These are phyloP conservation scores for Hormiphora californensis DNA, from an alignment of 37 sponge, comb jelly and placozoan species.

Conservation along the genomic window DNA sequence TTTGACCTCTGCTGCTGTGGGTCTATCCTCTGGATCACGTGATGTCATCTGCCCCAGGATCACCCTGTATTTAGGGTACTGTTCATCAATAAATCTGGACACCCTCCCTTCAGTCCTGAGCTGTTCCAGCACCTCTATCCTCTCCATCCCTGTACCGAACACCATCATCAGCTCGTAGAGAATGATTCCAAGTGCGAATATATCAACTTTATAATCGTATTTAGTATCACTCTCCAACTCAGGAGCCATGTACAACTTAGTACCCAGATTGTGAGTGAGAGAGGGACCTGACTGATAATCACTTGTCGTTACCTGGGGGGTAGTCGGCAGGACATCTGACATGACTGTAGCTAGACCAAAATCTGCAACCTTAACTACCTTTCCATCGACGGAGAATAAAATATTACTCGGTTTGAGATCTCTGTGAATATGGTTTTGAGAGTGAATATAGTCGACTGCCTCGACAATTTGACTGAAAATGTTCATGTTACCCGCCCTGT, in stretches of 20 bases:
- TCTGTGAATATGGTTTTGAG: conserved; percentile 77
- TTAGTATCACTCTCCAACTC: neutral
- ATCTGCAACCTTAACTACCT: conserved; percentile 86
- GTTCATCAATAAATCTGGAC: neutral
- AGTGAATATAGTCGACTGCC: conserved; percentile 84
- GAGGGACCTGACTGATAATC: neutral
- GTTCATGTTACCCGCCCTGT: conserved; percentile 2
- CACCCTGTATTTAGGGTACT: conserved; percentile 6
- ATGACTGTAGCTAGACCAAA: conserved; percentile 80
- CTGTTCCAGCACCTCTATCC: conserved; percentile 57
- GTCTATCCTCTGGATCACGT: neutral
- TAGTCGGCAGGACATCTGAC: neutral
- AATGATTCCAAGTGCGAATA: conserved; percentile 70
- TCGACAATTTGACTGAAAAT: conserved; percentile 65
- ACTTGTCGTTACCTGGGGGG: neutral
- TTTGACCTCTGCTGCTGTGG: conserved; percentile 14
- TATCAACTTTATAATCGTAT: conserved; percentile 69
- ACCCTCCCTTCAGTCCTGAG: neutral
- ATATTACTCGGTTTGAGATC: conserved; percentile 93
- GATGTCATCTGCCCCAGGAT: conserved; percentile 8
- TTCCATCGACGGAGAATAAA: conserved; percentile 75
- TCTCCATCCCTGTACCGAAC: conserved; percentile 64
- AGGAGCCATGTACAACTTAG: conserved; percentile 52
- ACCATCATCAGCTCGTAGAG: conserved; percentile 65
- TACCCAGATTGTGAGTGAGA: conserved; percentile 34